These are phyloP conservation scores for Melanotaenia maccullochi DNA, from an alignment of 2,797 vertebrate species.

Conservation along the genomic window DNA sequence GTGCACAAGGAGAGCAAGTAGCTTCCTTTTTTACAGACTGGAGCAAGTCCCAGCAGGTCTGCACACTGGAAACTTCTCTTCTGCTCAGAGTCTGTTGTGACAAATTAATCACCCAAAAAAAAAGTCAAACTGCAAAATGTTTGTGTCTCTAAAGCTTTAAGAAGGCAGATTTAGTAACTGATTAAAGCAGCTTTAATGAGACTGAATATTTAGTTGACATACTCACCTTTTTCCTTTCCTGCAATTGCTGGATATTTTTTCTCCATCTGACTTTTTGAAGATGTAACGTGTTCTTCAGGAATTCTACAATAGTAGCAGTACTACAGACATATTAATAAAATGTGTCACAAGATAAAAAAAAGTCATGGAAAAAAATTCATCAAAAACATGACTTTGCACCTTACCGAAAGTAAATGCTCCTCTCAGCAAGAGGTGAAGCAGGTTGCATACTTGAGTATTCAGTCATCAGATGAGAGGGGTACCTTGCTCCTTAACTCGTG, in stretches of 20 bases:
- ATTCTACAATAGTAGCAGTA: not conserved
- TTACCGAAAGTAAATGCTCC: slow-evolving; percentile 3
- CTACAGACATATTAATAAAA: slow-evolving; percentile 22
- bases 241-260: slow-evolving; percentile 77
- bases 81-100: slow-evolving; percentile 15
- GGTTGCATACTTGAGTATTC: slow-evolving; percentile 23
- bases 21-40: slow-evolving; percentile 53
- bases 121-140: not conserved
- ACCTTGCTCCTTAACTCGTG: slow-evolving; percentile 18
- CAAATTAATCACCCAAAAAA: not conserved
- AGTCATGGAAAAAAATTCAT: not conserved
- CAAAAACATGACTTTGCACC: not conserved
- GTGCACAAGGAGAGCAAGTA: slow-evolving; percentile 7
- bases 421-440: slow-evolving; percentile 6
- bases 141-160: not conserved
- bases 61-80: slow-evolving; percentile 13
- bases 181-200: not conserved
- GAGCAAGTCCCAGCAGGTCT: slow-evolving; percentile 61
- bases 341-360: not conserved
- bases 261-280: slow-evolving; percentile 69
- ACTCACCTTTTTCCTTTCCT: slow-evolving; percentile 82
- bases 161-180: not conserved
- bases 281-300: slow-evolving; percentile 6
- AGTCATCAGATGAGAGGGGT: slow-evolving; percentile 7
- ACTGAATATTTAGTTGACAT: not conserved